A percentile compares a stretch with the other conserved stretches of the same genome.
Evolutionary conservation across 2,113 vertebrate genomes (phyloP).

Genomic region (Actenoides hombroni): DNA sequence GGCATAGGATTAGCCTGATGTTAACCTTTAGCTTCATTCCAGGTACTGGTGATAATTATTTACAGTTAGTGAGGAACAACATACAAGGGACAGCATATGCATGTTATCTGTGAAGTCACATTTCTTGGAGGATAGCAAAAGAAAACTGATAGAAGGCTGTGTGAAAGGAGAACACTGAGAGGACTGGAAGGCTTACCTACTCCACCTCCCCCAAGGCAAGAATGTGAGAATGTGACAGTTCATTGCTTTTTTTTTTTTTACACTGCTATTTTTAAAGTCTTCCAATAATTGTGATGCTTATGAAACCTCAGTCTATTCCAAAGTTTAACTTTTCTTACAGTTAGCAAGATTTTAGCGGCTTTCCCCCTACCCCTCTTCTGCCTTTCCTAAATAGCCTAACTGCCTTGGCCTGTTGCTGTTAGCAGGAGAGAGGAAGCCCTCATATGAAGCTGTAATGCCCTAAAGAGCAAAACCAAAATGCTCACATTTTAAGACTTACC

Average conservation of each 20-base stretch:
- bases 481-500: conserved; percentile 73
- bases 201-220: neutral
- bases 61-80: neutral
- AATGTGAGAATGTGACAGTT: neutral
- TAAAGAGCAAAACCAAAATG: neutral
- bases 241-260: neutral
- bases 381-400: neutral
- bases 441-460: neutral
- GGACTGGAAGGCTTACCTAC: neutral
- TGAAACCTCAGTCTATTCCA: neutral
- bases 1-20: neutral
- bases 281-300: neutral
- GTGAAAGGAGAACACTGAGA: neutral
- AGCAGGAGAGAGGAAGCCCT: neutral
- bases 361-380: neutral
- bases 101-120: neutral
- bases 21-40: neutral
- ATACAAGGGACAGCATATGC: neutral
- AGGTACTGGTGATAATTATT: neutral
- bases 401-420: neutral
- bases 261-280: neutral
- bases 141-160: neutral
- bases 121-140: neutral
- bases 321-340: neutral
- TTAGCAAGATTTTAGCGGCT: neutral